Percentiles rank a stretch among this genome's conserved stretches.
Evolutionary conservation across 37 sponge, comb jelly and placozoan genomes (phyloP).

Genomic region (Chondrosia reniformis): DNA sequence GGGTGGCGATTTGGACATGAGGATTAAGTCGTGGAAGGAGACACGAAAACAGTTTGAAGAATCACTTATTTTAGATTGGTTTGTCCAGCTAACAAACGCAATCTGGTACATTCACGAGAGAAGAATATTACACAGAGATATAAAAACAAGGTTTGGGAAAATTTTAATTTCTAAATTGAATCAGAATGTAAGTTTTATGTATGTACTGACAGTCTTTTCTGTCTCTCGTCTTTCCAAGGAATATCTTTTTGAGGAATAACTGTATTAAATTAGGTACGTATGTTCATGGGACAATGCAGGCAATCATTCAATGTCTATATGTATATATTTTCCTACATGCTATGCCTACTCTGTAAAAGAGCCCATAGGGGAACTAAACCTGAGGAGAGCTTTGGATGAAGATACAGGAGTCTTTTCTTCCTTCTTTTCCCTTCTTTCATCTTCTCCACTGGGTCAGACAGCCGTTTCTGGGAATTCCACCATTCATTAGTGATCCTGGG

Average conservation of each 20-base stretch:
- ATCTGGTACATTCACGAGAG: constrained; percentile 91
- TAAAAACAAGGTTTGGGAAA: constrained; percentile 76
- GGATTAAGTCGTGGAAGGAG: constrained; percentile 66
- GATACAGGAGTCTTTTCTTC: too few relatives aligned
- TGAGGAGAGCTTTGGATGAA: too few relatives aligned
- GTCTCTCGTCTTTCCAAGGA: constrained; percentile 33
- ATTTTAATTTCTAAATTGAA: background rate
- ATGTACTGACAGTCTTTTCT: background rate
- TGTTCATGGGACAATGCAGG: background rate
- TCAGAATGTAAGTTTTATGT: background rate
- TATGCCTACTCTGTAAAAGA: too few relatives aligned
- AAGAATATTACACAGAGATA: constrained; percentile 88
- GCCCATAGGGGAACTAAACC: too few relatives aligned
- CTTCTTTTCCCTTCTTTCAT: too few relatives aligned
- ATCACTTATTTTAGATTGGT: constrained; percentile 86
- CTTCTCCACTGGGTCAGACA: too few relatives aligned
- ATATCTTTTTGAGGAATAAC: constrained; percentile 89
- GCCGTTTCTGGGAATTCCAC: too few relatives aligned
- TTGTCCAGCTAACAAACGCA: constrained; percentile 93
- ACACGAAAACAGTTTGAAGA: constrained; percentile 52
- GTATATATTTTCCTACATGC: too few relatives aligned
- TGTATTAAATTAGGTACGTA: constrained; percentile 74
- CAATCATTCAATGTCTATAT: too few relatives aligned
- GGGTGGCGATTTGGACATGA: constrained; percentile 90
- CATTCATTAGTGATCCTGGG: too few relatives aligned